Percentiles rank a stretch among this genome's conserved stretches.
These are phyloP conservation scores for Paguma larvata DNA, from an alignment of 2,797 vertebrate genomes.

Conservation along the genomic window DNA sequence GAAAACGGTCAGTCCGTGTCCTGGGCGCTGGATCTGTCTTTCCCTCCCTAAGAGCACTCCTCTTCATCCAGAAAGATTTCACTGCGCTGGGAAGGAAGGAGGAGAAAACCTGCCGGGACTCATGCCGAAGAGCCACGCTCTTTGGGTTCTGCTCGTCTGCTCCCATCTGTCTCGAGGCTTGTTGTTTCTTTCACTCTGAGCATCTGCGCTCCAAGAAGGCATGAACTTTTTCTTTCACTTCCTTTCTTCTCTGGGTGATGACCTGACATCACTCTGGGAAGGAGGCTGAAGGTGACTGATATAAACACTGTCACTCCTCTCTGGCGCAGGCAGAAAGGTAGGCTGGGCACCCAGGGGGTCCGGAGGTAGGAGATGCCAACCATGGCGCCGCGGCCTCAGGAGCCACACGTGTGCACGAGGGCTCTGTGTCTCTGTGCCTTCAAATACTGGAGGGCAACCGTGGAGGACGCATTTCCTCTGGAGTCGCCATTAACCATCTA, in stretches of 20 bases:
- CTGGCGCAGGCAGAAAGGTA: slow-evolving; percentile 24
- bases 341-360: not conserved
- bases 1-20: not conserved
- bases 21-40: not conserved
- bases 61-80: not conserved
- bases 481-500: not conserved
- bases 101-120: not conserved
- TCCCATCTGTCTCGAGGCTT: slow-evolving; percentile 20
- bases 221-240: slow-evolving; percentile 84
- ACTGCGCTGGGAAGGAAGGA: not conserved
- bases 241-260: slow-evolving; percentile 77
- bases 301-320: slow-evolving; percentile 34
- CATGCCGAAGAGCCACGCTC: not conserved
- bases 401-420: not conserved
- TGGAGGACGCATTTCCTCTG: not conserved
- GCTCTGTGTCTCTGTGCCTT: not conserved
- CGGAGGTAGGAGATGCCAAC: not conserved
- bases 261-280: slow-evolving; percentile 71
- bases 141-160: not conserved
- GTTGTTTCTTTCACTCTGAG: slow-evolving; percentile 63
- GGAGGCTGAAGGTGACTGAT: slow-evolving; percentile 57
- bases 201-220: slow-evolving; percentile 77
- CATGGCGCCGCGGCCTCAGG: not conserved
- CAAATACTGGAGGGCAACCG: not conserved
- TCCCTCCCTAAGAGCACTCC: not conserved